Conservation (phyloP, 2,888 invertebrate species). For the Sphecodes monilicornis region DNA sequence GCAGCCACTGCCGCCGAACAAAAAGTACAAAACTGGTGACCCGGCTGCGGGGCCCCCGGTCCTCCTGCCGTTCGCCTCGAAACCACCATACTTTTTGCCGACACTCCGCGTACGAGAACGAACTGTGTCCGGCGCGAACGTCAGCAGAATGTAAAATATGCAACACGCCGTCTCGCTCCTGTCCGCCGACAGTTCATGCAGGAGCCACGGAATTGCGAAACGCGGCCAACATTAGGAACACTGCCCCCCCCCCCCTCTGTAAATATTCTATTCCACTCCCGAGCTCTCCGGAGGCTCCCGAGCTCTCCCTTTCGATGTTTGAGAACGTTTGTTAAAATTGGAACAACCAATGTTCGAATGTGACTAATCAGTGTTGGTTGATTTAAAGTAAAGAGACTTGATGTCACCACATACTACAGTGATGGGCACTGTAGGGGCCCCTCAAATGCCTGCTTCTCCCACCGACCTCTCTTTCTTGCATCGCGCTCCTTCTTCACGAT, state of each 20-base stretch:
- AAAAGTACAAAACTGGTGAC: constrained; percentile 79
- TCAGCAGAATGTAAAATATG: constrained; percentile 83
- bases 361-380: neutral
- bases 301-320: neutral
- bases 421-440: too few species aligned
- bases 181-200: constrained; percentile 11
- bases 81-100: constrained; percentile 79
- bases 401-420: neutral
- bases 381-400: neutral
- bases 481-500: too few species aligned
- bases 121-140: constrained; percentile 76
- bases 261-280: constrained; percentile 6
- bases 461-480: too few species aligned
- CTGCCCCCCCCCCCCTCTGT: neutral
- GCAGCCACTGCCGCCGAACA: constrained; percentile 61
- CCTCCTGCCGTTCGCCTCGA: constrained; percentile 74
- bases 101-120: constrained; percentile 75
- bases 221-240: constrained; percentile 1
- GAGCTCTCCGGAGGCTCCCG: neutral
- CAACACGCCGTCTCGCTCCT: constrained; percentile 67
- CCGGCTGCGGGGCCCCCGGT: constrained; percentile 70
- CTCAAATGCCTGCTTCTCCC: too few species aligned
- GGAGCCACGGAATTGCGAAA: constrained; percentile 28
- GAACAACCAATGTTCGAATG: neutral
- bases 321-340: neutral